Evolutionary conservation across 2,888 invertebrate species (phyloP), one percentile per base, ranked within the genome.

Genomic region (Linnaemya vulpina): DNA sequence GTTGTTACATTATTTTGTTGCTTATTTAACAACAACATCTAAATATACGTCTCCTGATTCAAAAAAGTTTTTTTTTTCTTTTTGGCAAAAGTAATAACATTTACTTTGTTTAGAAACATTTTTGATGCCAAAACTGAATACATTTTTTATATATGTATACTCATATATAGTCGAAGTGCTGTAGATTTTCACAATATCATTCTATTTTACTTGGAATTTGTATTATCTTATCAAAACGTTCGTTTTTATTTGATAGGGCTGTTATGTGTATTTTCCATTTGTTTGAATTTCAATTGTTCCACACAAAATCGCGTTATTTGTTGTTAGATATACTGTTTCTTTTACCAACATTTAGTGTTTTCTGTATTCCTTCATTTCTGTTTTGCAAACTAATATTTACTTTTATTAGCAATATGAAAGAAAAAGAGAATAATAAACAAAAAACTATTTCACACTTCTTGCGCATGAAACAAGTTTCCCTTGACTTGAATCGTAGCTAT

Each of bases 341-440:
- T 49, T 49, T 58, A 70, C 70, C 1, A 70, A 78, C 62, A 70
- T 62, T 74, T 58, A 0, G 1, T 40, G 25, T 68, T 60, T 11
- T 62, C 20, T 46, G n/a, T 46, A 10, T 17, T 30, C 10, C 10
- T 3, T 20, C 11, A 11, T 8, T 22, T 17, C 20, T 63, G 58
- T 62, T 81, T 84, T 77, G 80, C 84, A 84, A 84, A 81, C 76
- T 53, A 81, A 77, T 76, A 80, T 79, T 84, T 78, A 74, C 67
- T 67, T 71, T 76, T 81, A 81, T 73, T 55, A 58, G 30, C 55
- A 35, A 30, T 46, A 63, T 43, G n/a, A 53, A 43, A 60, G 10
- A 53, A 17, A 40, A 62, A 38, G 51, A 53, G 30, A 43, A 73
- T 10, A 20, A 55, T 51, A 60, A 15, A 46, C 15, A 7, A 17